Evolutionary conservation across 2,888 invertebrate genomes (phyloP).

Genomic region (Nysson spinosus): DNA sequence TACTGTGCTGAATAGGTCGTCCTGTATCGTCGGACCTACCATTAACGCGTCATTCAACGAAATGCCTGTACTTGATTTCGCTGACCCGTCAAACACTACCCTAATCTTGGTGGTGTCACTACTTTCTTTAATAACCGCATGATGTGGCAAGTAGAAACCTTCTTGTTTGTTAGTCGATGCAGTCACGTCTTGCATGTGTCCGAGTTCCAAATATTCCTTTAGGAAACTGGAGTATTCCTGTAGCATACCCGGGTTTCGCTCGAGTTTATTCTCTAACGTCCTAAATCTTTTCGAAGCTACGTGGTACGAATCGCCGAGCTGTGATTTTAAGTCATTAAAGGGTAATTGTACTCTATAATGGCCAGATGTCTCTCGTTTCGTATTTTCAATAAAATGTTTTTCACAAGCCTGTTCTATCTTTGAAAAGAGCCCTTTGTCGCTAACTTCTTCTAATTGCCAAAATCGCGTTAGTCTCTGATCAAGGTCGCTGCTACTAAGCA

Average conservation of each 20-base stretch:
- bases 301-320: background rate
- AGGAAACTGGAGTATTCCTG: background rate
- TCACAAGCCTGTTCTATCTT: background rate
- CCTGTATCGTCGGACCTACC: conserved; percentile 5
- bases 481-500: too few relatives aligned
- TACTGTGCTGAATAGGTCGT: background rate
- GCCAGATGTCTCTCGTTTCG: background rate
- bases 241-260: background rate
- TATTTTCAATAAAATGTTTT: background rate
- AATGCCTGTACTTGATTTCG: background rate
- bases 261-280: background rate
- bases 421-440: background rate
- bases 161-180: too few relatives aligned
- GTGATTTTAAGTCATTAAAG: background rate
- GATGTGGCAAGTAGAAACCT: conserved; percentile 13
- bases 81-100: conserved; percentile 4
- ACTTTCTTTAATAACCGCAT: conserved; percentile 7
- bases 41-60: conserved; percentile 9
- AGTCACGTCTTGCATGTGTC: conserved; percentile 2
- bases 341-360: background rate
- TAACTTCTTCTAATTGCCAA: background rate
- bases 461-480: background rate
- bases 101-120: conserved; percentile 6
- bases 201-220: conserved; percentile 4
- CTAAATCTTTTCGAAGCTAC: background rate